Evolutionary conservation across 2,113 vertebrate genomes (phyloP), one percentile per base, ranked within the genome.

Genomic region (Protomyctophum bolini): DNA sequence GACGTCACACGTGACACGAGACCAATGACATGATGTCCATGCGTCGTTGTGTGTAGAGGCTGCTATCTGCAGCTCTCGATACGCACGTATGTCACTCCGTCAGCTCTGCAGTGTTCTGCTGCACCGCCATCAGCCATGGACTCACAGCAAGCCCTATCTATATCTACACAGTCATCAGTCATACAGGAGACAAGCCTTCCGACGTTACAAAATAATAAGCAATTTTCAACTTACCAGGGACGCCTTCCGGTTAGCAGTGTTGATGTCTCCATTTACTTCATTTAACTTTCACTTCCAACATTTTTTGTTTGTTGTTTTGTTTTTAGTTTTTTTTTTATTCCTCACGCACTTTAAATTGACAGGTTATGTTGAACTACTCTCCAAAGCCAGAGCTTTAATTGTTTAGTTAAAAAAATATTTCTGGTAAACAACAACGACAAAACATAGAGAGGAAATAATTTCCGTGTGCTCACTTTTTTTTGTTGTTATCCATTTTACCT

Each of bases 121-220:
- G 33, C 33, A 89, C 90, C 91, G 88, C 86, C 89, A 91, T 91
- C 87, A 79, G 82, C 90, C 90, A 87, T 87, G 86, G 90, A 89
- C 86, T 86, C 85, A 83, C 87, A 83, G 87, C 89, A 87, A 91
- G 87, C 89, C 88, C 89, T 90, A 86, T 88, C 87, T 21, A 21
- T 21, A 88, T 87, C 82, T 41, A 41, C 33, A 41, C 33, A 21
- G 86, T 93, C 88, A 89, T 90, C 88, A 90, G 90, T 91, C 91
- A 92, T 89, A 93, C 92, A 92, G 88, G 91, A 92, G 90, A 92
- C 91, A 94, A 94, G 91, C 90, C 91, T 93, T 93, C 87, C 86
- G 89, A 93, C 33, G 83, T 87, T 41, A 90, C 90, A 87, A 84
- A 89, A 72, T 4, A 90, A 92, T 91, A 93, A 92, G 92, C 90